Percentiles rank a stretch among this genome's conserved stretches.
Evolutionary conservation across 2,113 vertebrate genomes (phyloP).

Genomic region (Neofelis nebulosa): DNA sequence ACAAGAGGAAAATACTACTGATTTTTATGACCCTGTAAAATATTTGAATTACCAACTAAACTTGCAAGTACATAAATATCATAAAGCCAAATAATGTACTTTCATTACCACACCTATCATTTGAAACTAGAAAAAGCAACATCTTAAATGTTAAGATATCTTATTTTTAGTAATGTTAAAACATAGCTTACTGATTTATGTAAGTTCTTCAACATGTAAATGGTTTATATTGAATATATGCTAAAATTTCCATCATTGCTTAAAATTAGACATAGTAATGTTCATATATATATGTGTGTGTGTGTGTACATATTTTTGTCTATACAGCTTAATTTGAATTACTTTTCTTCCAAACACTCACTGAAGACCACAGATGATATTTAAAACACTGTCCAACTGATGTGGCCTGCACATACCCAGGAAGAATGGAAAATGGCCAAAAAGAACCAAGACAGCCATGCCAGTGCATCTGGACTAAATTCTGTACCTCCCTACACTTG

Average conservation of each 20-base stretch:
- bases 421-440: neutral
- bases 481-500: neutral
- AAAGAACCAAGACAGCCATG: neutral
- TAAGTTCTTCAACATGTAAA: neutral
- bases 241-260: neutral
- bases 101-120: neutral
- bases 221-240: neutral
- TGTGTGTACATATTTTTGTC: neutral
- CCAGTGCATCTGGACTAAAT: neutral
- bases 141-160: neutral
- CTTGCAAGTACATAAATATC: neutral
- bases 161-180: conserved; percentile 29
- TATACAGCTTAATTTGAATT: neutral
- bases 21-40: conserved; percentile 57
- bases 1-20: conserved; percentile 43
- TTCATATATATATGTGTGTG: neutral
- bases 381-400: neutral
- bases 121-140: conserved; percentile 13
- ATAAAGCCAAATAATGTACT: neutral
- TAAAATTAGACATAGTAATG: neutral
- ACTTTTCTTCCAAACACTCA: neutral
- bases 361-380: neutral
- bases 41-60: neutral
- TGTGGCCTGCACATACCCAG: neutral
- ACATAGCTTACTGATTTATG: neutral